A percentile compares a stretch with the other conserved stretches of the same genome.
Evolutionary conservation across 2,888 invertebrate species (phyloP).

Genomic region (Lasioglossum figueresi): DNA sequence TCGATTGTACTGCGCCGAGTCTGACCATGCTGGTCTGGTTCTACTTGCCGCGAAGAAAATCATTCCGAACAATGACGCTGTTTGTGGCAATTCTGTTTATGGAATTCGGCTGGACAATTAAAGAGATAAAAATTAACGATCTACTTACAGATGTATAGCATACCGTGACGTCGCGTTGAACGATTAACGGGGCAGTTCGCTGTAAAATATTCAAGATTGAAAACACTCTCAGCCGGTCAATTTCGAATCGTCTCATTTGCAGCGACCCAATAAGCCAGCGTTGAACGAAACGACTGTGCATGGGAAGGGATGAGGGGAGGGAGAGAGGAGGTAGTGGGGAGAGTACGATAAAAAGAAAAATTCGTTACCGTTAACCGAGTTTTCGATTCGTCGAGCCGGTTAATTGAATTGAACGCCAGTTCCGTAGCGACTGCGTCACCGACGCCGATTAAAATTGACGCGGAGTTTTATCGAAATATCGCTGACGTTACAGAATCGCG

Average conservation of each 20-base stretch:
- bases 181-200: background rate
- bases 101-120: background rate
- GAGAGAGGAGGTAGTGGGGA: background rate
- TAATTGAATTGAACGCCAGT: slow-evolving; percentile 42
- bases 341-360: slow-evolving; percentile 6
- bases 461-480: slow-evolving; percentile 42
- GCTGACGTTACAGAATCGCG: slow-evolving; percentile 2
- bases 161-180: no score
- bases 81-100: background rate
- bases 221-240: slow-evolving; percentile 24
- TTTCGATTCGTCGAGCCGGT: slow-evolving; percentile 38
- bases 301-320: background rate
- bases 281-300: background rate
- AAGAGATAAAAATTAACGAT: background rate
- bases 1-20: background rate
- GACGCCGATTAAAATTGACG: slow-evolving; percentile 48
- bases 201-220: slow-evolving; percentile 36
- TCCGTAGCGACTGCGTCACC: slow-evolving; percentile 12
- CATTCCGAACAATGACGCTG: background rate
- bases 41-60: background rate
- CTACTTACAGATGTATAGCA: background rate
- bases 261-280: slow-evolving; percentile 8
- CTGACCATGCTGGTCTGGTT: background rate
- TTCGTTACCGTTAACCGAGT: slow-evolving; percentile 46
- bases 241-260: slow-evolving; percentile 25